Percentiles rank a stretch among this genome's conserved stretches.
Evolutionary conservation across 2,888 invertebrate genomes (phyloP).

Genomic region (Teleogryllus oceanicus): DNA sequence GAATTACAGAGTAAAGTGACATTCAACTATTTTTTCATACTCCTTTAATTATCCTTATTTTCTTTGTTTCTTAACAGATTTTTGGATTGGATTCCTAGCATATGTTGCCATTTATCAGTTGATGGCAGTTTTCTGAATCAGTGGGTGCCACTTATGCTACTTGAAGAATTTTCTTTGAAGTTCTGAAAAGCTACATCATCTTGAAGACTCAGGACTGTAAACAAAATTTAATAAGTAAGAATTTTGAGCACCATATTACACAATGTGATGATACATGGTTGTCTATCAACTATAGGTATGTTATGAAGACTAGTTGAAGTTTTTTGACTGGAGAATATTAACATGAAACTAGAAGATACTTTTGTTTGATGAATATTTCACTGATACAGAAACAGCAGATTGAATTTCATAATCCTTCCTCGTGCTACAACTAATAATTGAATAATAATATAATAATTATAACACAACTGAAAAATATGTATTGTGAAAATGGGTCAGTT

Average conservation of each 20-base stretch:
- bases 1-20: too few relatives aligned
- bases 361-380: conserved; percentile 10
- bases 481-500: conserved; percentile 18
- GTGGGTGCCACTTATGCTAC: conserved; percentile 7
- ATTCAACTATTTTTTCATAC: background rate
- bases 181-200: background rate
- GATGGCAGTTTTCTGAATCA: background rate
- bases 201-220: background rate
- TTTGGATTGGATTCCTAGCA: background rate
- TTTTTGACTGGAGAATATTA: background rate
- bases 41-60: background rate
- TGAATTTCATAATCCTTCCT: conserved; percentile 6
- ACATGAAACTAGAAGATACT: background rate
- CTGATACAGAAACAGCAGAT: conserved; percentile 3
- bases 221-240: background rate
- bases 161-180: background rate
- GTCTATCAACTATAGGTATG: background rate
- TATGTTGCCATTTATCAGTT: conserved; percentile 7
- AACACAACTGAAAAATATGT: conserved; percentile 2
- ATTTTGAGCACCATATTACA: background rate
- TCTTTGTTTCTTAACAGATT: background rate
- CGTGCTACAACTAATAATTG: background rate
- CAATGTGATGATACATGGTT: background rate
- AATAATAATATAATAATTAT: conserved; percentile 4
- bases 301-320: background rate